Percentiles rank a stretch among this genome's conserved stretches.
phyloP scores from a whole-genome alignment of 2,113 vertebrate genomes.

The Chloropsis cyanopogon region DNA sequence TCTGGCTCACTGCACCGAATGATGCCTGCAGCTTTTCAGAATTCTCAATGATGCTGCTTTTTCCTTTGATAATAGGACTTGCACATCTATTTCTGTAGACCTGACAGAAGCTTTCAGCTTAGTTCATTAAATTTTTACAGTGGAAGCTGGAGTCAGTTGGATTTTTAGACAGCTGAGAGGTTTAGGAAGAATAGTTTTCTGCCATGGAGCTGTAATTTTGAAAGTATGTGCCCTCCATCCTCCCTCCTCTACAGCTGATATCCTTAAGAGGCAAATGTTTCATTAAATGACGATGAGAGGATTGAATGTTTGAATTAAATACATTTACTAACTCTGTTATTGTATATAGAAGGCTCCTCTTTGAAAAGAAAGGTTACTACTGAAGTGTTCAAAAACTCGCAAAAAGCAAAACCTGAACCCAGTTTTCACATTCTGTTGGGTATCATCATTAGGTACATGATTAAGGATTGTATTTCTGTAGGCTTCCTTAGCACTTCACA shows the following conservation, averaged over 20 bases:
- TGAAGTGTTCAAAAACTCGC: neutral
- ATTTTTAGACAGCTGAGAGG: conserved; percentile 13
- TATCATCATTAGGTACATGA: neutral
- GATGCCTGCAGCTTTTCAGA: conserved; percentile 27
- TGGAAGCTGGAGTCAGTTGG: conserved; percentile 14
- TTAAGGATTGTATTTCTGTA: neutral
- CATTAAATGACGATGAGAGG: neutral
- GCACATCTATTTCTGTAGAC: conserved; percentile 29
- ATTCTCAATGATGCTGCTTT: conserved; percentile 30
- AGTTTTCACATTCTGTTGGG: neutral
- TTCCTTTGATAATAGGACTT: conserved; percentile 37
- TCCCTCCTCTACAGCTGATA: neutral
- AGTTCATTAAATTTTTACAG: conserved; percentile 62
- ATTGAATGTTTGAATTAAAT: neutral
- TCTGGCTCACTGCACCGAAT: neutral
- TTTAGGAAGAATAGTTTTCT: conserved; percentile 32
- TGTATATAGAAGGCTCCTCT: neutral
- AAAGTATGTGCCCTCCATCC: neutral
- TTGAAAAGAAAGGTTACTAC: neutral
- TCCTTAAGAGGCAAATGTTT: neutral
- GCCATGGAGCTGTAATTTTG: neutral
- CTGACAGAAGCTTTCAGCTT: conserved; percentile 56
- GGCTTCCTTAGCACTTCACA: neutral
- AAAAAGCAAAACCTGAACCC: neutral
- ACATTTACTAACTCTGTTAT: neutral